Evolutionary conservation across 1,140 invertebrate genomes (phyloP), one percentile per base, ranked within the genome.

Genomic region (Drosophila sturtevanti): DNA sequence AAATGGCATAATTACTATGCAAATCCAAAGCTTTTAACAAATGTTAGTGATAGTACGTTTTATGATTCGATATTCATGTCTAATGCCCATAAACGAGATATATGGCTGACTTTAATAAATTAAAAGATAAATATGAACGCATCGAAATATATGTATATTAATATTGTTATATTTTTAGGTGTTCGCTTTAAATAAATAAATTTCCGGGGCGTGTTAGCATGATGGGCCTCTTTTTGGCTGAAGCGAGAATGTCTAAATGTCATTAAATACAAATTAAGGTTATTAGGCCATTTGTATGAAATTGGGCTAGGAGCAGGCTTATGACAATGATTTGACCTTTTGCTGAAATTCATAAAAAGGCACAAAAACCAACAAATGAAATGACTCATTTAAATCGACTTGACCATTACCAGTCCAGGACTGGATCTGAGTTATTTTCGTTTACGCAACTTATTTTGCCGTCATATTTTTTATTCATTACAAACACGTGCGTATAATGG

Each of bases 241-340:
- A 7, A 11, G 18, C 41, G 41, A 52, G 73, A 76, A 76, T 76
- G 58, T 65, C 54, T 48, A 66, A 68, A 76, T 76, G 72, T 77
- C 73, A 77, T 77, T 77, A 77, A 76, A 76, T 69, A 76, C 52
- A 77, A 77, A 77, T 77, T 77, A 77, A 70, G 73, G 73, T 77
- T 77, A 77, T 77, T 76, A 77, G 73, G 31, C 72, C 56, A 67
- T 21, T n/a, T 6, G 21, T n/a, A 24, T 61, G 48, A 31, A 31
- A 31, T 11, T 6, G n/a, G 14, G 37, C 12, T 14, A 9, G 54
- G 31, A 6, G 27, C 4, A 2, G 64, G 63, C 65, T 72, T 65
- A 59, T 76, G 72, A 76, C 73, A 76, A 77, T 77, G 73, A 77
- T 77, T 77, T 76, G 73, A 77, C 73, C 73, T 77, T 77, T 52